Evolutionary conservation across 2,888 invertebrate species (phyloP).

Genomic region (Syrista parreyssii): DNA sequence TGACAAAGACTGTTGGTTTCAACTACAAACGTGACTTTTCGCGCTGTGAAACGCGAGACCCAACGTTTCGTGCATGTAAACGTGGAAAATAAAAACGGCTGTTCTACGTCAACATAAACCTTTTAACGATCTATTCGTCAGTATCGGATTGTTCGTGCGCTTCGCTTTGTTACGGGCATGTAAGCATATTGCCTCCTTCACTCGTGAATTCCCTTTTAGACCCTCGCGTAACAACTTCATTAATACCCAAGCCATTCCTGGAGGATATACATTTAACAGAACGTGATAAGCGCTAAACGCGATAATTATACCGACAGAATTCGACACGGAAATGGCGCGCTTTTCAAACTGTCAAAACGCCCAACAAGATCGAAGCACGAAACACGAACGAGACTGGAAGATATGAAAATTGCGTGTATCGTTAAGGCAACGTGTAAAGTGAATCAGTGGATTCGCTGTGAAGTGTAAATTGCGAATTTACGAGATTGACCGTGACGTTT

Average conservation of each 20-base stretch:
- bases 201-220: neutral
- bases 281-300: neutral
- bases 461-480: neutral
- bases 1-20: neutral
- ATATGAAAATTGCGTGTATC: neutral
- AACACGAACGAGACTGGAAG: neutral
- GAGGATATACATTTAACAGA: neutral
- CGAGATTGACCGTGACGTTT: neutral
- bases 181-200: neutral
- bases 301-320: neutral
- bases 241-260: neutral
- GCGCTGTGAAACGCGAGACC: neutral
- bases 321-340: neutral
- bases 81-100: neutral
- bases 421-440: neutral
- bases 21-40: neutral
- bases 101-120: neutral
- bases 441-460: neutral
- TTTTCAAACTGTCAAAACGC: neutral
- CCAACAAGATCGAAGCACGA: neutral
- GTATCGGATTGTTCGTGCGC: neutral
- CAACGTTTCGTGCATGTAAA: neutral
- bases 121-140: neutral
- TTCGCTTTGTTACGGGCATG: neutral
- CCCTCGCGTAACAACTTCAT: slow-evolving; percentile 2